Evolutionary conservation across 2,797 vertebrate genomes (phyloP).

Genomic region (Phaenicophaeus curvirostris): DNA sequence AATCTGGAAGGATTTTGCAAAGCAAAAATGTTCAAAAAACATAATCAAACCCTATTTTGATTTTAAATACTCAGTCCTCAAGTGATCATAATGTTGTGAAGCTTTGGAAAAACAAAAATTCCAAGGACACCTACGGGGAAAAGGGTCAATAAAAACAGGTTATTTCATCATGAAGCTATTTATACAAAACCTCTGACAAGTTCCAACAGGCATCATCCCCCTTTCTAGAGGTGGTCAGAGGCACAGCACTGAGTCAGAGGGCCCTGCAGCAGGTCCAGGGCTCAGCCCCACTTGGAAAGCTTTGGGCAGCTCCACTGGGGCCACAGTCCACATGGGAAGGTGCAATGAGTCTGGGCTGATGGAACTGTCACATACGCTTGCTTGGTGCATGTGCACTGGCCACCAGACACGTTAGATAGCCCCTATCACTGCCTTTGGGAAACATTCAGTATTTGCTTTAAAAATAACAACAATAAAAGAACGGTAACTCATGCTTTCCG

Average conservation of each 20-base stretch:
- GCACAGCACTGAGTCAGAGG: not conserved
- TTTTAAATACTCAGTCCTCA: not conserved
- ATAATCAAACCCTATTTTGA: not conserved
- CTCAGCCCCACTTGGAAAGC: not conserved
- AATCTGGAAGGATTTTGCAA: not conserved
- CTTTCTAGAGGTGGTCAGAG: not conserved
- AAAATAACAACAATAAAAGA: not conserved
- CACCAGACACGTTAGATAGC: not conserved
- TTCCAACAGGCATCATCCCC: not conserved
- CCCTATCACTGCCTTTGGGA: not conserved
- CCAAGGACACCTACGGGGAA: not conserved
- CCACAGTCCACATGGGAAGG: too few relatives aligned
- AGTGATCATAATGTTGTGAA: not conserved
- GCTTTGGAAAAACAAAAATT: not conserved
- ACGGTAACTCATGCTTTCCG: not conserved
- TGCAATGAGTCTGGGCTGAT: not conserved
- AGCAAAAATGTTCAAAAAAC: not conserved
- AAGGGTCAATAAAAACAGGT: not conserved
- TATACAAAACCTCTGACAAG: not conserved
- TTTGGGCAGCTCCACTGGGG: not conserved
- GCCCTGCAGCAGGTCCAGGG: not conserved
- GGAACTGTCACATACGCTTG: not conserved
- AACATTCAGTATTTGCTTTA: conserved; percentile 20
- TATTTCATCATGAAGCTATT: not conserved
- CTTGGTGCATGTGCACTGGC: not conserved